Percentiles rank a stretch among this genome's conserved stretches.
phyloP scores from a whole-genome alignment of 30 jellyfish, hydroid and myxozoan species.

The Catostylus mosaicus region DNA sequence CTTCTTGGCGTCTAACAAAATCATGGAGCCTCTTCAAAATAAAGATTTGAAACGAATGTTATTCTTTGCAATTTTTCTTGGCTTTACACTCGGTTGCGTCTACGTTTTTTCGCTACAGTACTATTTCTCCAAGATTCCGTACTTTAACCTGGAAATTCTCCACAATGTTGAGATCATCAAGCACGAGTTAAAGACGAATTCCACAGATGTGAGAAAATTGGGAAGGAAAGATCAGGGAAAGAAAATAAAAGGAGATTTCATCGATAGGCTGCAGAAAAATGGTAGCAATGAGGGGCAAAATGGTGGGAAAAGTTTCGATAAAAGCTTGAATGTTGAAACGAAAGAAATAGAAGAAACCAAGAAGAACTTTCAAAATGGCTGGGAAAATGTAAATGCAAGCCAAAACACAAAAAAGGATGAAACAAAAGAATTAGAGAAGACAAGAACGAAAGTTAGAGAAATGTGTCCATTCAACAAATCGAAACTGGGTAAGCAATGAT shows the following conservation, averaged over 20 bases:
- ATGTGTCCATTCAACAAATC: background rate
- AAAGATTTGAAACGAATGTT: slow-evolving; percentile 33
- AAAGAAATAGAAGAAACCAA: background rate
- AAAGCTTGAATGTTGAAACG: background rate
- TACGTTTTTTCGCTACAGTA: slow-evolving; percentile 26
- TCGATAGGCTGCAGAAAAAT: background rate
- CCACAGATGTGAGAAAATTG: background rate
- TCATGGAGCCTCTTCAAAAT: slow-evolving; percentile 38
- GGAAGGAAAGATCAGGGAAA: background rate
- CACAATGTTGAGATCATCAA: slow-evolving; percentile 4
- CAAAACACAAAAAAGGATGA: background rate
- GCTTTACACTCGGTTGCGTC: slow-evolving; percentile 20
- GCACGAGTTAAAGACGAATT: background rate
- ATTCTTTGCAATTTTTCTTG: slow-evolving; percentile 23
- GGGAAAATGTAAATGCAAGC: background rate
- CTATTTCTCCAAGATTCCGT: slow-evolving; percentile 1
- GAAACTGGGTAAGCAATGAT: slow-evolving; percentile 2
- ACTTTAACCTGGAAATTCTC: slow-evolving; percentile 21
- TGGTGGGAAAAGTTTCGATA: background rate
- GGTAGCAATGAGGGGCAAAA: background rate
- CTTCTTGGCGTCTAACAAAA: too few species aligned
- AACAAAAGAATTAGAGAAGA: too few species aligned
- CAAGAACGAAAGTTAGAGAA: background rate
- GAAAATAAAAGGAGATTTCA: background rate
- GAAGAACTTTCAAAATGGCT: background rate